phyloP scores from a whole-genome alignment of 2,888 invertebrate species.

The Ennomos erosarius region DNA sequence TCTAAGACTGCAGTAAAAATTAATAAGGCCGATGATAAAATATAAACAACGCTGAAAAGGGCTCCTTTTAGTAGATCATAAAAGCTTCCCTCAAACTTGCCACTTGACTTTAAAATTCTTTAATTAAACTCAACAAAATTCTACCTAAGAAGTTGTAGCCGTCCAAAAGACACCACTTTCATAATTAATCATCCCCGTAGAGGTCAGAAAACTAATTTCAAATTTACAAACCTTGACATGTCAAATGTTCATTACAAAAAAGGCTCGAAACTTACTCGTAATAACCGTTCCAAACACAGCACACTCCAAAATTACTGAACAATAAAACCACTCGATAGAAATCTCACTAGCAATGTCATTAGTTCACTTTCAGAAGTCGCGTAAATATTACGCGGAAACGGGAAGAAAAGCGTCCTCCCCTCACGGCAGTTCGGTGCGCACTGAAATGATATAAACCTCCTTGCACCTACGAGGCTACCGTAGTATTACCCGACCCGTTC shows the following conservation, averaged over 20 bases:
- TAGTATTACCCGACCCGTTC: constrained; percentile 67
- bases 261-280: constrained; percentile 35
- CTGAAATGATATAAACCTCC: constrained; percentile 62
- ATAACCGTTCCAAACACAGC: constrained; percentile 18
- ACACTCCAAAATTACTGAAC: constrained; percentile 44
- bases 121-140: too few relatives aligned
- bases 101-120: too few relatives aligned
- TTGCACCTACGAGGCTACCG: constrained; percentile 63
- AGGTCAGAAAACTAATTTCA: constrained; percentile 23
- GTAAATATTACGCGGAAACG: constrained; percentile 45
- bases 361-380: constrained; percentile 58
- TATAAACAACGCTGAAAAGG: too few relatives aligned
- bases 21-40: too few relatives aligned
- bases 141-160: too few relatives aligned
- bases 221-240: constrained; percentile 20
- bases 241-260: constrained; percentile 23
- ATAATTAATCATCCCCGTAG: constrained; percentile 12
- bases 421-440: constrained; percentile 54
- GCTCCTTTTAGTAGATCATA: too few relatives aligned
- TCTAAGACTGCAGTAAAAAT: too few relatives aligned
- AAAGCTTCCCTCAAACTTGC: too few relatives aligned
- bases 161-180: constrained; percentile 1
- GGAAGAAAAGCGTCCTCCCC: constrained; percentile 53
- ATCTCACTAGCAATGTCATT: constrained; percentile 41
- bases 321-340: constrained; percentile 40